Base-by-base conservation (phyloP, 1,140 invertebrate genomes). In the Nasonia giraulti region DNA sequence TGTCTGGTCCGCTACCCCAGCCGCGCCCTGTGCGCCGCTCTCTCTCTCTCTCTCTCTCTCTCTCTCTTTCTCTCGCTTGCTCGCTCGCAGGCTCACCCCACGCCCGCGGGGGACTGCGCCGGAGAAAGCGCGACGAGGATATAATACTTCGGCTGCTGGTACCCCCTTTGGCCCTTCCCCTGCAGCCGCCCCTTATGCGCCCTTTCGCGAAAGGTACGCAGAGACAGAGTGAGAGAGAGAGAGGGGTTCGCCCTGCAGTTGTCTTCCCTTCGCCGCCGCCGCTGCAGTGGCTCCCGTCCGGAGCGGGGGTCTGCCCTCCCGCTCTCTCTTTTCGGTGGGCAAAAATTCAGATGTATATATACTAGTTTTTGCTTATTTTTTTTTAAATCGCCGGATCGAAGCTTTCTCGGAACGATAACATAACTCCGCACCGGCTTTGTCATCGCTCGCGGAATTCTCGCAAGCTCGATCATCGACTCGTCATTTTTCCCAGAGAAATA, bases 21-120 rank as follows among this genome's bases (percentile, higher is more conserved):
- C 83, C 85, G 78, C 86, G 89, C 89, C 88, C 86, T 88, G 83
- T 84, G 84, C 80, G 71, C 20, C 68, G 68, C 80, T 12, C 84
- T 86, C 78, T 75, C 85, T 76, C 75, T 44, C 37, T n/a, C n/a
- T n/a, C n/a, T n/a, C n/a, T n/a, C n/a, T n/a, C n/a, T n/a, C n/a
- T n/a, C n/a, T n/a, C n/a, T n/a, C n/a, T n/a, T n/a, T n/a, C n/a
- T 69, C 62, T 81, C 69, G 82, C 81, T 85, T 71, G 17, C 79
- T 83, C 47, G 80, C 77, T 82, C 50, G 75, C 55, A 62, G 81
- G 44, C 66, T 27, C 62, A 40, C 80, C 66, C 11, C 85, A 76
- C 23, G 27, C 14, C 23, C 11, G 10, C 69, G 14, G 23, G 23
- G 23, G 27, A 33, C 69, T 27, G 37, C 7, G 7, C 5, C 40